Conservation (phyloP, 1,140 invertebrate species). For the Saccostrea echinata region DNA sequence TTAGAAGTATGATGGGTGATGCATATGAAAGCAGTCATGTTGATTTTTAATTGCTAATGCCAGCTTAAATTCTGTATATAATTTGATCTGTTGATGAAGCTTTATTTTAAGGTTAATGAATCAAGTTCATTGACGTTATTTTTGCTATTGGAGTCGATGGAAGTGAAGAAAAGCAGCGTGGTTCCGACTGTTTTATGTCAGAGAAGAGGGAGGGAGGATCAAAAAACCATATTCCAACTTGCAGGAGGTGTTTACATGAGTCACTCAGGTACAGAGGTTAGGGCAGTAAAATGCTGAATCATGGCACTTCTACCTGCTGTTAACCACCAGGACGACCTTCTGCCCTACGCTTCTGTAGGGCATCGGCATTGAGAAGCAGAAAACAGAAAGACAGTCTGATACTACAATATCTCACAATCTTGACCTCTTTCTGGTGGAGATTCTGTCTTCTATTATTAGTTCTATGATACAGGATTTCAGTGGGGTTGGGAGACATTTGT, state of each 20-base stretch:
- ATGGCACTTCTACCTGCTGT: slow-evolving; percentile 18
- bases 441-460: not conserved
- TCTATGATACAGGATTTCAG: not conserved
- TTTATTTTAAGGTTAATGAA: slow-evolving; percentile 30
- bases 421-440: not conserved
- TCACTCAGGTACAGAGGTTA: slow-evolving; percentile 10
- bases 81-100: not conserved
- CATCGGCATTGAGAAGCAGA: not conserved
- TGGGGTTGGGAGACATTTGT: not conserved
- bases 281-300: not conserved
- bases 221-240: not conserved
- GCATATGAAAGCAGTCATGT: not conserved
- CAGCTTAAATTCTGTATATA: not conserved
- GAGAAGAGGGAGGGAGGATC: not conserved
- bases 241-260: slow-evolving; percentile 24
- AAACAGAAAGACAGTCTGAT: not conserved
- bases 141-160: not conserved
- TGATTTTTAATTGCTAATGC: not conserved
- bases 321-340: not conserved
- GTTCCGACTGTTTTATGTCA: slow-evolving; percentile 5
- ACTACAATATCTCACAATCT: not conserved
- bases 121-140: slow-evolving; percentile 22
- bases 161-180: slow-evolving; percentile 3
- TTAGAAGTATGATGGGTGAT: not conserved
- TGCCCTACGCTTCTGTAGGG: not conserved